Evolutionary conservation across 2,797 vertebrate genomes (phyloP), one percentile per base, ranked within the genome.

Genomic region (Chelon auratus): DNA sequence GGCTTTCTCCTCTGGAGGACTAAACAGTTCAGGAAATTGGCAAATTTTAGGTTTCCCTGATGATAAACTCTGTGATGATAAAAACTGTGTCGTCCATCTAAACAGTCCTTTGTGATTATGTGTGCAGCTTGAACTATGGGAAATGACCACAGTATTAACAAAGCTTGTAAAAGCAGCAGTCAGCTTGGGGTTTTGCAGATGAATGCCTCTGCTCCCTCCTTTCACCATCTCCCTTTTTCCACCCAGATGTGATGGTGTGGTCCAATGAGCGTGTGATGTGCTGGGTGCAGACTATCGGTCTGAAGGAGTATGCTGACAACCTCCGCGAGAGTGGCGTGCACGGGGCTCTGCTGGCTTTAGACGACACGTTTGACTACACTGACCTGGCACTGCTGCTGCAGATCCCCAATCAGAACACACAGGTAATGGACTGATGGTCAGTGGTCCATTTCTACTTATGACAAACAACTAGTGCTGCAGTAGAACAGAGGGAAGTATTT

Each of bases 201-300:
- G 60, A 51, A 54, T 63, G 56, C 22, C 24, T 64, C 53, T 33
- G 36, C 51, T 61, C 4, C 59, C 42, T 51, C 17, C 12, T 22
- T 43, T 64, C 47, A 33, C 47, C 59, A n/a, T 45, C 59, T 57
- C n/a, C 52, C 1, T 42, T 33, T 68, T 47, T 8, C 42, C 26
- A 7, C 36, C 42, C 89, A 97, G 97, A 97, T 80, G 97, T 98
- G 89, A 97, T 98, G 96, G 97, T 97, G 59, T 97, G 97, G 97
- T 97, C 97, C 76, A 98, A 98, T 7, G 96, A 98, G 84, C 94
- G 97, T 0, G 96, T 97, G 81, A 97, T 97, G 96, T 96, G 95
- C 89, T 98, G 97, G 97, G 95, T 97, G 58, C 96, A 97, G 87
- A 90, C 89, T 30, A 93, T 98, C 18, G 96, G 97, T 3, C 94